Conservation (phyloP, 1,140 invertebrate genomes). For the Ips nitidus region DNA sequence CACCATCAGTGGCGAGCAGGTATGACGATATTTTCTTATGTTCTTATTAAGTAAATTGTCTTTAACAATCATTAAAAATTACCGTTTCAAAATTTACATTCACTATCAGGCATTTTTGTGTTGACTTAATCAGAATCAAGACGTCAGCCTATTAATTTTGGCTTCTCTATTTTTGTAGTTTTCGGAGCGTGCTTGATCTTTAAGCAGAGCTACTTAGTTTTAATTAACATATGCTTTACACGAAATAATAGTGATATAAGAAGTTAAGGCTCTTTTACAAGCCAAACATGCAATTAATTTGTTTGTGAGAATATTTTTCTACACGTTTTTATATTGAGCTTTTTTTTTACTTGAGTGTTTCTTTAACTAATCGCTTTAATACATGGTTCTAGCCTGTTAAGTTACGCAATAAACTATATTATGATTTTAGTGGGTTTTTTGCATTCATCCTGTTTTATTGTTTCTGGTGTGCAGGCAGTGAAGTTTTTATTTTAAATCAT, state of each 20-base stretch:
- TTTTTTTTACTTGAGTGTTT: no score
- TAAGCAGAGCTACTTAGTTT: slow-evolving; percentile 33
- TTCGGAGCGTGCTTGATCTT: slow-evolving; percentile 49
- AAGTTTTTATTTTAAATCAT: no score
- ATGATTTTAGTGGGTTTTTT: no score
- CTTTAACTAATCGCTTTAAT: no score
- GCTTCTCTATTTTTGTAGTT: slow-evolving; percentile 37
- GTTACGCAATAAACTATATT: no score
- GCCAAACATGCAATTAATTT: no score
- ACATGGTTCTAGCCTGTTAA: no score
- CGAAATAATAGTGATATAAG: neutral
- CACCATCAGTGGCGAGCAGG: slow-evolving; percentile 68
- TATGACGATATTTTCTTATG: slow-evolving; percentile 32
- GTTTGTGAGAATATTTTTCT: no score
- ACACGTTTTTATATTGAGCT: no score
- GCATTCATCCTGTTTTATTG: no score
- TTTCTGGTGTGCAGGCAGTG: no score
- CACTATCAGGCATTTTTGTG: neutral
- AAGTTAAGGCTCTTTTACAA: no score
- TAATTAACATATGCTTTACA: slow-evolving; percentile 5
- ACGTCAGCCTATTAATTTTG: neutral
- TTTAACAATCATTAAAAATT: neutral
- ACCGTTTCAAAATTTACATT: neutral
- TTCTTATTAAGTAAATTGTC: neutral
- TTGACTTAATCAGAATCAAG: neutral